A percentile compares a stretch with the other conserved stretches of the same genome.
Conservation (phyloP, 2,113 vertebrate genomes). For the Corythornis madagascariensis region DNA sequence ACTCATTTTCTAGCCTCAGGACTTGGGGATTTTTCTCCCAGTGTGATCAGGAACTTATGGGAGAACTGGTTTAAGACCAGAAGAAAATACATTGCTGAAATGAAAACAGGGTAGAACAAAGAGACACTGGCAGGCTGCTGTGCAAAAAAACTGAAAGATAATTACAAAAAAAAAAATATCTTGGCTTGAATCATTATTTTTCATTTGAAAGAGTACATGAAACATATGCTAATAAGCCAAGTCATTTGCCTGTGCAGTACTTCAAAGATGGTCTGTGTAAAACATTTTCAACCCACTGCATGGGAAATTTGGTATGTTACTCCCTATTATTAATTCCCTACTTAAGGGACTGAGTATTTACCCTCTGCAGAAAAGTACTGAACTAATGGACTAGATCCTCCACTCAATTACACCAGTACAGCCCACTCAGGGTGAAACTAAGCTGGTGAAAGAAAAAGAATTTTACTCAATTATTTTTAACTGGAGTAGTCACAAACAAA, state of each 20-base stretch:
- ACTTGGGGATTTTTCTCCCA: background rate
- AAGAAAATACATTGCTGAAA: background rate
- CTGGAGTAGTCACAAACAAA: background rate
- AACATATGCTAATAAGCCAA: conserved; percentile 48
- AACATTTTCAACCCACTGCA: conserved; percentile 13
- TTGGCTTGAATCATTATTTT: conserved; percentile 14
- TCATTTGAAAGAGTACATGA: conserved; percentile 29
- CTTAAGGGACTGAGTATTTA: background rate
- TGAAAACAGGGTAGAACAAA: conserved; percentile 25
- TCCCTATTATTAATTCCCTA: conserved; percentile 6
- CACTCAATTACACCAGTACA: background rate
- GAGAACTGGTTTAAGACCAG: background rate
- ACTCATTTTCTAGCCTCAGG: background rate
- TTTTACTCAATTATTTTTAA: conserved; percentile 6
- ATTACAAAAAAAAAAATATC: background rate
- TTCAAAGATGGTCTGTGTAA: conserved; percentile 42
- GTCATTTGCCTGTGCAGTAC: conserved; percentile 11
- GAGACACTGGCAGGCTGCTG: background rate
- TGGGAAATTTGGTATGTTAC: conserved; percentile 1
- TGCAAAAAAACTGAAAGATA: conserved; percentile 27
- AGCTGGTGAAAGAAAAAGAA: background rate
- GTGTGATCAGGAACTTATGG: background rate
- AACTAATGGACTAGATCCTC: conserved; percentile 2
- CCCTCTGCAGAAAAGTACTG: background rate
- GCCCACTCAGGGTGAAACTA: background rate